Percentiles rank a stretch among this genome's conserved stretches.
These are phyloP conservation scores for Myioborus melanocephalus DNA, from an alignment of 2,797 vertebrate species.

Conservation along the genomic window DNA sequence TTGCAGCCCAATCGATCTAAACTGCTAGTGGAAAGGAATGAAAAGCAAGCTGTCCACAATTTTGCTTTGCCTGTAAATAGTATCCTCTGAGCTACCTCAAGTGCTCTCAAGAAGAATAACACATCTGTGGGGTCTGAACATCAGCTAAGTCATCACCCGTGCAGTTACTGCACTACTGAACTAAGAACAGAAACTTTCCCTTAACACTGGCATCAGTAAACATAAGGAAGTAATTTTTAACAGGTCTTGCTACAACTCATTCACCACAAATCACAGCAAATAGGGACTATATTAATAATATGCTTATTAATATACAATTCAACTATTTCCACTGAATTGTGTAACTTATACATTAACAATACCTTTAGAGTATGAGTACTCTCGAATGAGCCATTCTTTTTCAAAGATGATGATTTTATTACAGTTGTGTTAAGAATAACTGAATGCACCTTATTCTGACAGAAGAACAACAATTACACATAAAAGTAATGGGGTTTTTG, in stretches of 20 bases:
- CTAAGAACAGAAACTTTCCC: not conserved
- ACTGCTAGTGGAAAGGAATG: not conserved
- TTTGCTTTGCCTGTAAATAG: not conserved
- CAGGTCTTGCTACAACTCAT: not conserved
- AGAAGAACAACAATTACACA: not conserved
- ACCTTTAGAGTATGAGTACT: not conserved
- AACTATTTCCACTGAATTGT: not conserved
- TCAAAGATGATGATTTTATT: not conserved
- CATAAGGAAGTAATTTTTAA: not conserved
- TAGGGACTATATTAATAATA: not conserved
- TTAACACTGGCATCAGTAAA: not conserved
- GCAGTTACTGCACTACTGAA: not conserved
- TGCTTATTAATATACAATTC: not conserved
- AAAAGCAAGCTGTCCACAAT: not conserved
- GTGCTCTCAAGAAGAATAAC: not conserved
- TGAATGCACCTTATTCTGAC: not conserved
- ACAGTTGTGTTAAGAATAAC: not conserved
- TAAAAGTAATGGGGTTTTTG: accelerated
- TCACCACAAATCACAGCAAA: not conserved
- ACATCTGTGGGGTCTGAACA: not conserved
- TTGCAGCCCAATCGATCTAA: not conserved
- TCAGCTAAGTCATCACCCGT: not conserved
- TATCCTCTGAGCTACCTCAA: not conserved
- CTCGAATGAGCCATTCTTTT: not conserved
- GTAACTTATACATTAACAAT: not conserved